These are phyloP conservation scores for Molanna angustata DNA, from an alignment of 2,888 invertebrate species.

Conservation along the genomic window DNA sequence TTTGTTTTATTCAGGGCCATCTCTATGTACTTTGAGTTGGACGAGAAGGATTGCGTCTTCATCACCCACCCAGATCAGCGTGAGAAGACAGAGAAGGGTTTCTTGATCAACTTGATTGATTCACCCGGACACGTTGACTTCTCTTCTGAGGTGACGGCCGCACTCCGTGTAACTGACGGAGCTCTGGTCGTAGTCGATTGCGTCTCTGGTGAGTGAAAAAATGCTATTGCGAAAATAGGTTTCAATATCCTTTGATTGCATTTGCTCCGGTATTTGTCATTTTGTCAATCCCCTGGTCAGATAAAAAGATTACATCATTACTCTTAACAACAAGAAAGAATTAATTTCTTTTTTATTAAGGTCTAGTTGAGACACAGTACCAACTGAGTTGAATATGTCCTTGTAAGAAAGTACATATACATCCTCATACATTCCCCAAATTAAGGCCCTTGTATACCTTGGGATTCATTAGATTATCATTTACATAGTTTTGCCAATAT, in stretches of 20 bases:
- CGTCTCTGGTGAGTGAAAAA: conserved; percentile 81
- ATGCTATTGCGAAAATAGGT: not conserved
- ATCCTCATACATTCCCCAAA: no score
- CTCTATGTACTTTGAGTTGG: conserved; percentile 98
- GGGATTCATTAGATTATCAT: no score
- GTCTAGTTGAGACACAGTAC: no score
- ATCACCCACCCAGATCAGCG: conserved; percentile 89
- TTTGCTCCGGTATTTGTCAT: no score
- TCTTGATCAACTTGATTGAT: conserved; percentile 99
- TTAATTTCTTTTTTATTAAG: no score
- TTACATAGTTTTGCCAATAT: no score
- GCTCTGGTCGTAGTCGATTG: conserved; percentile 99
- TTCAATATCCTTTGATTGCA: conserved; percentile 19
- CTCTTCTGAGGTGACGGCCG: conserved; percentile 99
- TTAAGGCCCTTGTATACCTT: no score
- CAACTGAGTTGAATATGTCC: no score
- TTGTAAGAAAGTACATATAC: no score
- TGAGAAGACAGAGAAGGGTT: conserved; percentile 88
- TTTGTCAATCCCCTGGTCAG: no score
- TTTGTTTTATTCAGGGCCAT: conserved; percentile 74
- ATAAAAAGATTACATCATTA: no score
- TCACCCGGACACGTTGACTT: conserved; percentile 99
- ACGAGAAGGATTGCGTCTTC: conserved; percentile 91
- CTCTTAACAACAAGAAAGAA: no score
- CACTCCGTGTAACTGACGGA: conserved; percentile 99